These are phyloP conservation scores for Ciconia boyciana DNA, from an alignment of 2,113 vertebrate genomes.

Conservation along the genomic window DNA sequence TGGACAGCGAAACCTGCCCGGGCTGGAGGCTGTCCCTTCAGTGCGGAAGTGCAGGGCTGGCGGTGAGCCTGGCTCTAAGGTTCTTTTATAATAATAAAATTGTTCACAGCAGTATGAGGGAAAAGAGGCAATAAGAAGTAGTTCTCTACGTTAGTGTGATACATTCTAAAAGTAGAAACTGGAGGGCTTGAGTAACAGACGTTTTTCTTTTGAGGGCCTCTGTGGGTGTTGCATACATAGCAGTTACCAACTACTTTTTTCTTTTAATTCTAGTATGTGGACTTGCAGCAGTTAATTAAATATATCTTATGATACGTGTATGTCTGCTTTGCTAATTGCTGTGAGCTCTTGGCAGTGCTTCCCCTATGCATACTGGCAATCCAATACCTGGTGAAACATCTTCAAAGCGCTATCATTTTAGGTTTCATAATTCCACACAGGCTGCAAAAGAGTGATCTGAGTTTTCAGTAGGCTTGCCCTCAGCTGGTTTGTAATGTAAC, in stretches of 20 bases:
- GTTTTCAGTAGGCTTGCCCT: not conserved
- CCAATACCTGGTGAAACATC: not conserved
- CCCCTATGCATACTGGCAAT: not conserved
- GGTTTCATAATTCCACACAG: not conserved
- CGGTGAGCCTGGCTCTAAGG: fast-evolving
- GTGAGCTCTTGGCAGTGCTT: not conserved
- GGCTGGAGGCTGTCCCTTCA: too few relatives aligned
- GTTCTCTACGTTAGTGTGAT: fast-evolving
- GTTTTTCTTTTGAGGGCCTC: not conserved
- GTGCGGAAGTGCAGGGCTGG: not conserved
- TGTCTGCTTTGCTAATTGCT: not conserved
- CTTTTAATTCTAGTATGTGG: not conserved
- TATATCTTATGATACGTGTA: fast-evolving
- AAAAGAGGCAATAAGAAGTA: fast-evolving
- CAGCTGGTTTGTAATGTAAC: not conserved
- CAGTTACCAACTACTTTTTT: too few relatives aligned
- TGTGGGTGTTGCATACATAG: not conserved
- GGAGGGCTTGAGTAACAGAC: not conserved
- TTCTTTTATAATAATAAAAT: not conserved
- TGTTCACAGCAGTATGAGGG: not conserved
- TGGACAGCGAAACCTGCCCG: not conserved
- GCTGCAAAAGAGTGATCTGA: not conserved
- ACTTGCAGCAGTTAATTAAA: not conserved
- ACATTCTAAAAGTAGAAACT: not conserved
- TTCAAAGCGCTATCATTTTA: fast-evolving